Percentiles rank a stretch among this genome's conserved stretches.
Evolutionary conservation across 2,113 vertebrate species (phyloP).

Genomic region (Vidua chalybeata): DNA sequence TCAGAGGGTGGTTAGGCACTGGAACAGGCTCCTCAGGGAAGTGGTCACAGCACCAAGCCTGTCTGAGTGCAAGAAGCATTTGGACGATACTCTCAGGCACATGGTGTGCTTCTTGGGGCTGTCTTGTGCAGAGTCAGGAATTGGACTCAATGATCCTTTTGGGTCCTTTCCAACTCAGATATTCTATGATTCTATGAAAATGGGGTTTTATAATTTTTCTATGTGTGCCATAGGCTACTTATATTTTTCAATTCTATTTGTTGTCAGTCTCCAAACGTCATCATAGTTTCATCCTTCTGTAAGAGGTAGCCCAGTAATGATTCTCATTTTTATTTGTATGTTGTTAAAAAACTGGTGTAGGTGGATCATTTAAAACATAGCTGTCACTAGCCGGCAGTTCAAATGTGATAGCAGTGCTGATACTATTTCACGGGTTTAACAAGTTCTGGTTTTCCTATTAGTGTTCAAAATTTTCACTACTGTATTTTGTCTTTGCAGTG

Average conservation of each 20-base stretch:
- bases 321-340: not conserved
- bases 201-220: not conserved
- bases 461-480: not conserved
- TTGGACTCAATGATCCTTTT: too few relatives aligned
- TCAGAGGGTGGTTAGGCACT: not conserved
- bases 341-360: not conserved
- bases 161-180: not conserved
- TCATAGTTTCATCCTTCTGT: not conserved
- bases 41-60: not conserved
- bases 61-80: not conserved
- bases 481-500: constrained; percentile 27
- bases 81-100: not conserved
- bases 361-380: not conserved
- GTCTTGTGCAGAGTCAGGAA: too few relatives aligned
- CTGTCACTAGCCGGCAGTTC: not conserved
- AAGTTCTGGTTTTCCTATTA: not conserved
- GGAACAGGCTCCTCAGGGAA: not conserved
- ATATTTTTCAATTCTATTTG: not conserved
- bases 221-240: not conserved
- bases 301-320: not conserved
- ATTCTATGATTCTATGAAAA: not conserved
- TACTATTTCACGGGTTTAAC: not conserved
- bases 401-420: not conserved
- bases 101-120: not conserved
- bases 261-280: not conserved